A percentile compares a stretch with the other conserved stretches of the same genome.
Conservation (phyloP, 2,113 vertebrate species). For the Calyptomena viridis region DNA sequence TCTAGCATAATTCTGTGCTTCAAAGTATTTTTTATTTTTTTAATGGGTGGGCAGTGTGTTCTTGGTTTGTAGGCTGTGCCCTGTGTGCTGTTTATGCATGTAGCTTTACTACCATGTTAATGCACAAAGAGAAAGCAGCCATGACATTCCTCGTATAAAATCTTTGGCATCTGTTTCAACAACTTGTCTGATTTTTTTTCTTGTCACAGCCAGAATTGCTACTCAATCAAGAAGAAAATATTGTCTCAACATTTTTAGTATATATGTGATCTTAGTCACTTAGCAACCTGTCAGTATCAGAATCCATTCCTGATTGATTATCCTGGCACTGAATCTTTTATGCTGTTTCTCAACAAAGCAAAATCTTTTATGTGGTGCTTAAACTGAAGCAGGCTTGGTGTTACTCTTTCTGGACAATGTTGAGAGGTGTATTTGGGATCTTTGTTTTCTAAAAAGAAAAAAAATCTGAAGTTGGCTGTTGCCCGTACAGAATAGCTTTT, state of each 20-base stretch:
- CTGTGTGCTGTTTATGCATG: slow-evolving; percentile 60
- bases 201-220: background rate
- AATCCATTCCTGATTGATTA: background rate
- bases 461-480: background rate
- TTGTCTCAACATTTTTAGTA: background rate
- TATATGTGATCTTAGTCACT: background rate
- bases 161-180: slow-evolving; percentile 37
- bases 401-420: background rate
- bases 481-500: background rate
- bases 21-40: slow-evolving; percentile 62
- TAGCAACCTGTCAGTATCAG: background rate
- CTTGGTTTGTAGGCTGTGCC: slow-evolving; percentile 49
- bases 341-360: background rate
- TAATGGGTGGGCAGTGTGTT: slow-evolving; percentile 37
- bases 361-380: background rate
- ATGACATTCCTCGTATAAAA: slow-evolving; percentile 69
- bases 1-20: slow-evolving; percentile 42
- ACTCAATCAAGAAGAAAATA: background rate
- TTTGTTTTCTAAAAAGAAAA: background rate
- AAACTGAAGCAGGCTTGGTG: background rate
- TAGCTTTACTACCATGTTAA: slow-evolving; percentile 59
- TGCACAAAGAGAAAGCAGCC: slow-evolving; percentile 64
- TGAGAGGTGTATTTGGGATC: background rate
- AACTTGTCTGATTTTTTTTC: background rate
- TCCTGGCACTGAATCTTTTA: background rate